These are phyloP conservation scores for Pseudoips prasinana DNA, from an alignment of 2,888 invertebrate species.

Conservation along the genomic window DNA sequence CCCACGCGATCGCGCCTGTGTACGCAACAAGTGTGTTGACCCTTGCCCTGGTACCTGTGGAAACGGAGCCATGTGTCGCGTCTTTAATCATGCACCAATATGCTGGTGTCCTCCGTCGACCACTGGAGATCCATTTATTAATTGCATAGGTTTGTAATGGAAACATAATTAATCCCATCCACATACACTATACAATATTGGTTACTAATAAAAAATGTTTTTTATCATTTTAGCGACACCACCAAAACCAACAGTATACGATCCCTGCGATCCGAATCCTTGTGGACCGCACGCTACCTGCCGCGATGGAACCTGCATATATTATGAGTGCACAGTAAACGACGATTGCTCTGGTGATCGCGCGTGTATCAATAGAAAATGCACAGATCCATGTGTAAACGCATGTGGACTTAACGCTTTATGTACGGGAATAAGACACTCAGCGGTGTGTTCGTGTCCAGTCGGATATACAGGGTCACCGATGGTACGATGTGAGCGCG, in stretches of 20 bases:
- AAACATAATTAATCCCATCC: too few relatives aligned
- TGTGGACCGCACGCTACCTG: conserved; percentile 88
- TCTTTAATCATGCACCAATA: conserved; percentile 82
- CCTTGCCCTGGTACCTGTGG: conserved; percentile 93
- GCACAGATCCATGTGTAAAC: conserved; percentile 90
- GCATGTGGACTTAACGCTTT: conserved; percentile 93
- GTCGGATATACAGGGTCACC: conserved; percentile 89
- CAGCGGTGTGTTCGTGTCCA: conserved; percentile 92
- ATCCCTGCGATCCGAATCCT: conserved; percentile 87
- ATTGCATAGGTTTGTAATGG: conserved; percentile 71
- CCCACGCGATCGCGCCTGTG: conserved; percentile 87
- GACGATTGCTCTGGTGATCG: conserved; percentile 92
- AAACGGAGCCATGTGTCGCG: conserved; percentile 87
- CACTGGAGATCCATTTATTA: conserved; percentile 91
- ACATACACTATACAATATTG: too few relatives aligned
- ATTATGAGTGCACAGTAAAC: conserved; percentile 94
- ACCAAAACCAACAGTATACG: conserved; percentile 60
- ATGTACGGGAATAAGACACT: conserved; percentile 87
- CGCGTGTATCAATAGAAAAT: conserved; percentile 91
- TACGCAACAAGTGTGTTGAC: conserved; percentile 89
- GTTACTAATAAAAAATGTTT: conserved; percentile 2
- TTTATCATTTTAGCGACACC: conserved; percentile 47
- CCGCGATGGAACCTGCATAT: conserved; percentile 84
- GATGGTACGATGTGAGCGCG: conserved; percentile 85
- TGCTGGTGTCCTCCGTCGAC: conserved; percentile 89